Evolutionary conservation across 2,113 vertebrate species (phyloP), one percentile per base, ranked within the genome.

Genomic region (Anarrhichthys ocellatus): DNA sequence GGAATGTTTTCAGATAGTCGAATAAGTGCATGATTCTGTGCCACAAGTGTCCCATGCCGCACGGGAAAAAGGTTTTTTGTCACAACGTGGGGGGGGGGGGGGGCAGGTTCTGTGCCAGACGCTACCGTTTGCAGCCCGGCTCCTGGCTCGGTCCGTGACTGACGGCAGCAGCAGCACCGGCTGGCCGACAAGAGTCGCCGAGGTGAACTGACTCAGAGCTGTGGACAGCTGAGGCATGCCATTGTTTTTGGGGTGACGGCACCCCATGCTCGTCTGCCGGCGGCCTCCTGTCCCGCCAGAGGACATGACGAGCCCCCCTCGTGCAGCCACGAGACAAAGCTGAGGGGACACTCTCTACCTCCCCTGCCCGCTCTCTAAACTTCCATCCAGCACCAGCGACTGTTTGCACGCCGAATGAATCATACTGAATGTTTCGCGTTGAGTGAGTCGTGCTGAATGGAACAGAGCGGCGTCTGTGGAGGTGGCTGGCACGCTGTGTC

Each of bases 191-290:
- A 27, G 40, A 74, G 44, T 46, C 22, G 1, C 32, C 0, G 5
- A 7, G 83, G 52, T 80, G 59, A 58, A 58, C 44, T 64, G 73
- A 90, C 78, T 77, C 76, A 68, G 83, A 14, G 62, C 50, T 17
- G 72, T 1, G 40, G 75, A 87, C 83, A 81, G 88, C 88, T 88
- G 38, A 93, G 81, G 64, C 72, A 2, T 52, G 62, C 64, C 64
- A 2, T 83, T 87, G 88, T 91, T 80, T 90, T 82, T 13, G 13
- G 76, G 62, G 62, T 70, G 89, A 81, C 22, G 65, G 71, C 83
- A 75, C 81, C 36, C 17, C 71, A 69, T 65, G 81, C 78, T 81
- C 54, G 63, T 67, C 75, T 71, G 76, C 44, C 52, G 18, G 44
- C 1, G 32, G 84, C 64, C 73, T 76, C 1, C 18, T 56, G 76